A percentile compares a stretch with the other conserved stretches of the same genome.
phyloP scores from a whole-genome alignment of 2,797 vertebrate species.

The Liasis olivaceus region DNA sequence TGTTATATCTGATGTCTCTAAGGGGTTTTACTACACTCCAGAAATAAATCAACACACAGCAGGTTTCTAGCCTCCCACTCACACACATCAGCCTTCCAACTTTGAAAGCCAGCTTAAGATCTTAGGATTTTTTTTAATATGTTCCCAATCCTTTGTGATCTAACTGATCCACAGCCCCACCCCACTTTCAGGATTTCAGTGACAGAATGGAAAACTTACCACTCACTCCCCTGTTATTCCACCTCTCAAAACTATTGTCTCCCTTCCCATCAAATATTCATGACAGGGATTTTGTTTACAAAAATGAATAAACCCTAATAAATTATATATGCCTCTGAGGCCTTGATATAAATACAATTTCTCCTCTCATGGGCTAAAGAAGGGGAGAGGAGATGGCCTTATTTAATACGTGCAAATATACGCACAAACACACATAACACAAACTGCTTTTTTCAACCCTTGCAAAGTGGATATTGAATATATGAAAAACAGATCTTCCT shows the following conservation, averaged over 20 bases:
- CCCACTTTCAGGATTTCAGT: constrained; percentile 15
- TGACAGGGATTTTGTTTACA: constrained; percentile 2
- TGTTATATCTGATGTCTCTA: neutral
- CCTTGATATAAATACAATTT: constrained; percentile 38
- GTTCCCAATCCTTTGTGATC: neutral
- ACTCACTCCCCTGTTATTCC: neutral
- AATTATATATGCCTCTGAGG: neutral
- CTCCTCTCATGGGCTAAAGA: neutral
- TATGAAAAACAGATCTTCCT: neutral
- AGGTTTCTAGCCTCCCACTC: neutral
- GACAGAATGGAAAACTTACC: neutral
- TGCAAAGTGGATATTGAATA: neutral
- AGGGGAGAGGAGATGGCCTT: constrained; percentile 5
- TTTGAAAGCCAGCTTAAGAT: neutral
- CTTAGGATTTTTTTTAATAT: neutral
- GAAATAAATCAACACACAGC: neutral
- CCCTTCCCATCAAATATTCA: neutral
- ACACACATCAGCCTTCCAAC: neutral
- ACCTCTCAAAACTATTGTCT: neutral
- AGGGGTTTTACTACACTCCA: neutral
- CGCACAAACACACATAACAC: neutral
- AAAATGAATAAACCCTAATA: constrained; percentile 9
- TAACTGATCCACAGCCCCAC: neutral
- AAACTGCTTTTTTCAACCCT: neutral
- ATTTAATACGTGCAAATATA: neutral